These are phyloP conservation scores for Stenchaetothrips biformis DNA, from an alignment of 2,888 invertebrate species.

Conservation along the genomic window DNA sequence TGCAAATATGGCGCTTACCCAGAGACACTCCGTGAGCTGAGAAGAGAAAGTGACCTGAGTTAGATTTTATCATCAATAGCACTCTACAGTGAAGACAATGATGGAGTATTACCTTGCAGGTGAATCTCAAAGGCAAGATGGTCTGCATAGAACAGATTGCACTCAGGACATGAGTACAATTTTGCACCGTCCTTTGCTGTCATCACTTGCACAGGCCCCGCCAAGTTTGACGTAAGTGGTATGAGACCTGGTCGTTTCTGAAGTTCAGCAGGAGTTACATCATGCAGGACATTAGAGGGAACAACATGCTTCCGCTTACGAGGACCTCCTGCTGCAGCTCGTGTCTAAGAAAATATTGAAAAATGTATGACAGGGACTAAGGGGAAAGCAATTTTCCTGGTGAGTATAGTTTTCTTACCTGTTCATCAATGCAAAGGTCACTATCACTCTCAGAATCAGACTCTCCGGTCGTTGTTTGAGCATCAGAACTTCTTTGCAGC, in stretches of 20 bases:
- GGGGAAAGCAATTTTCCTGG: not conserved
- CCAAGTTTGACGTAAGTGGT: not conserved
- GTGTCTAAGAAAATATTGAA: not conserved
- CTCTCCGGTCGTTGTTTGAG: not conserved
- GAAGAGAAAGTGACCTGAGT: not conserved
- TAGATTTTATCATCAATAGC: not conserved
- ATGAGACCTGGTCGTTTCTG: not conserved
- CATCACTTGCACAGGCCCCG: constrained; percentile 1
- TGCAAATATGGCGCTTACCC: constrained; percentile 40
- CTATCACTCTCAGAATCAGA: not conserved
- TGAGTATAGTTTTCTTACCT: not conserved
- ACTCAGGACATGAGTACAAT: constrained; percentile 47
- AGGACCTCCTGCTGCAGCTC: not conserved
- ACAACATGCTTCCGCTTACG: not conserved
- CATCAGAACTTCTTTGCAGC: not conserved
- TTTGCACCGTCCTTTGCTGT: constrained; percentile 43
- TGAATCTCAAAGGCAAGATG: constrained; percentile 46
- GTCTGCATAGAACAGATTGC: constrained; percentile 45
- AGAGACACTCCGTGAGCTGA: not conserved
- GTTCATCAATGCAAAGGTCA: constrained; percentile 16
- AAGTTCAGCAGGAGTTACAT: not conserved
- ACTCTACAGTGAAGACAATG: not conserved
- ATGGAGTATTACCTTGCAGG: not conserved
- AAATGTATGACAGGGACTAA: not conserved
- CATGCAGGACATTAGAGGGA: not conserved